Evolutionary conservation across 1,140 invertebrate genomes (phyloP).

Genomic region (Procambarus clarkii): DNA sequence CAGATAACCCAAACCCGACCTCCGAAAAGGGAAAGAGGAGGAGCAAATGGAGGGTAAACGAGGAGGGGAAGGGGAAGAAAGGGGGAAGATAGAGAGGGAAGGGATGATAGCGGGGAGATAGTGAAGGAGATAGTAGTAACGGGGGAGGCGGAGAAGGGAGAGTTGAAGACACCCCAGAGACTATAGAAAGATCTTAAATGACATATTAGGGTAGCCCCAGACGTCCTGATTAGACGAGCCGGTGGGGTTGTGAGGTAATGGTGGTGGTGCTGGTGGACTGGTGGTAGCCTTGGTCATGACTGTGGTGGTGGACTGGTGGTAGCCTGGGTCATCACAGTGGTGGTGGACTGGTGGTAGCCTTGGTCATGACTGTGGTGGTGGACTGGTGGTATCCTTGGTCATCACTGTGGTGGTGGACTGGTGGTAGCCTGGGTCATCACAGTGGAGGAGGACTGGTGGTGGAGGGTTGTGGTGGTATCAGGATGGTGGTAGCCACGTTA

Average conservation of each 20-base stretch:
- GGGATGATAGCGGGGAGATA: not conserved
- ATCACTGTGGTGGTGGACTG: too few species aligned
- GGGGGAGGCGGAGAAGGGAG: not conserved
- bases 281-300: not conserved
- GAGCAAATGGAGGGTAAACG: not conserved
- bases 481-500: too few species aligned
- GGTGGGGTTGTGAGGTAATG: conserved; percentile 8
- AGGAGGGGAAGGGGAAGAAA: conserved; percentile 13
- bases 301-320: not conserved
- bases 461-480: too few species aligned
- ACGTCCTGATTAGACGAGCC: conserved; percentile 35
- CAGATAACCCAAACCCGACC: conserved; percentile 47
- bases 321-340: not conserved
- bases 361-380: too few species aligned
- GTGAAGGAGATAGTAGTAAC: not conserved
- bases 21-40: not conserved
- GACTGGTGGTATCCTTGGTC: too few species aligned
- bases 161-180: conserved; percentile 4
- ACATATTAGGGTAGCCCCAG: conserved; percentile 11
- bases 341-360: not conserved
- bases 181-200: conserved; percentile 49
- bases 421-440: too few species aligned
- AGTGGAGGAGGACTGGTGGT: too few species aligned
- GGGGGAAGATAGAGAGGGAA: not conserved
- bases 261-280: not conserved